A percentile compares a stretch with the other conserved stretches of the same genome.
These are phyloP conservation scores for Pangasius krempfi DNA, from an alignment of 2,797 vertebrate genomes.

Conservation along the genomic window DNA sequence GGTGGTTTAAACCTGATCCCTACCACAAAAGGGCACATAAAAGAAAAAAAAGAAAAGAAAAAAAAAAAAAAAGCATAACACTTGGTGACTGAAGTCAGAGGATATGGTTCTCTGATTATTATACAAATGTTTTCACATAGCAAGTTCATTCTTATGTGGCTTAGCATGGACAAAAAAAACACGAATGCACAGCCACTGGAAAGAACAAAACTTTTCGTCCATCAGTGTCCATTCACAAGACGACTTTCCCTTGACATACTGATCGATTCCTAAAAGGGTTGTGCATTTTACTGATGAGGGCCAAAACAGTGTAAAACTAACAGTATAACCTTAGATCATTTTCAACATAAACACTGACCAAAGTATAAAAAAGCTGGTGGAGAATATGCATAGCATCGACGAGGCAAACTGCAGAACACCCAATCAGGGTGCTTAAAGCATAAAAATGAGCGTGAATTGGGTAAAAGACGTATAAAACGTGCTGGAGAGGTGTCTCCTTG, in stretches of 20 bases:
- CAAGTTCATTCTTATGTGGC: constrained; percentile 14
- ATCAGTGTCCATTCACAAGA: not conserved
- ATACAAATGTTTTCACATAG: constrained; percentile 15
- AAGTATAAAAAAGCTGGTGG: constrained; percentile 24
- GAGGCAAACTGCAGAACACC: constrained; percentile 34
- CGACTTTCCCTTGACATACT: constrained; percentile 5
- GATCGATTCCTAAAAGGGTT: constrained; percentile 13
- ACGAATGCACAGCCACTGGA: constrained; percentile 4
- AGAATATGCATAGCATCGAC: constrained; percentile 50
- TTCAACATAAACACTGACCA: constrained; percentile 24
- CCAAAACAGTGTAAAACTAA: constrained; percentile 6
- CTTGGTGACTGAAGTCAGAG: not conserved
- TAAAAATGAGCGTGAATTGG: constrained; percentile 1
- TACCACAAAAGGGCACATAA: not conserved
- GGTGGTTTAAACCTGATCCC: constrained; percentile 18
- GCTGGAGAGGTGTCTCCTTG: constrained; percentile 1
- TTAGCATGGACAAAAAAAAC: constrained; percentile 29
- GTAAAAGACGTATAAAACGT: constrained; percentile 23
- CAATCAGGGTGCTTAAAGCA: constrained; percentile 13
- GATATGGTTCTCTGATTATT: not conserved
- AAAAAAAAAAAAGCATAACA: not conserved
- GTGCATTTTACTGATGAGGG: constrained; percentile 27
- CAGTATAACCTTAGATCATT: constrained; percentile 17
- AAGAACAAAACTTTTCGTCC: constrained; percentile 22
- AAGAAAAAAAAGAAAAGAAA: not conserved